Conservation (phyloP, 2,113 vertebrate species). For the Chionodraco myersi region DNA sequence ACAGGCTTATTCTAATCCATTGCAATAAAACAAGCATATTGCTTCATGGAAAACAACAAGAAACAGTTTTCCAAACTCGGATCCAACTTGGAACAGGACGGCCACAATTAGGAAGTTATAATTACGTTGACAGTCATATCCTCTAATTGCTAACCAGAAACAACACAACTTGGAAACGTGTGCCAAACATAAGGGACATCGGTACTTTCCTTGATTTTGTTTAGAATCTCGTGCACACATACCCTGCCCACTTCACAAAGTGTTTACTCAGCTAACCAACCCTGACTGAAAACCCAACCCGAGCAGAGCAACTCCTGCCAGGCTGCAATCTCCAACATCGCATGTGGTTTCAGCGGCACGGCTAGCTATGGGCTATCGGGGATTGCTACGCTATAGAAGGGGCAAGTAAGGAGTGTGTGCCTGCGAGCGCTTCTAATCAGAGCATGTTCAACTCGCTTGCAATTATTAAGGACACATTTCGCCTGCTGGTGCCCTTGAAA, state of each 20-base stretch:
- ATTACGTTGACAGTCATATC: conserved; percentile 62
- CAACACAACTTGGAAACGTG: conserved; percentile 35
- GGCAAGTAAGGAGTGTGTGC: conserved; percentile 26
- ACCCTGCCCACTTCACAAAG: conserved; percentile 52
- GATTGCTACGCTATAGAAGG: conserved; percentile 30
- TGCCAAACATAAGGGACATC: conserved; percentile 56
- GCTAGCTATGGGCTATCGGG: conserved; percentile 47
- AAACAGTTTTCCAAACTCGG: conserved; percentile 36
- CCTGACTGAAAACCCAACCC: conserved; percentile 39
- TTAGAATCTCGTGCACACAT: conserved; percentile 29
- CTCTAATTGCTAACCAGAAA: conserved; percentile 63
- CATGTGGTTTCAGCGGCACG: conserved; percentile 56
- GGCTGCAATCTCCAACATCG: conserved; percentile 55
- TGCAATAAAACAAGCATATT: conserved; percentile 42
- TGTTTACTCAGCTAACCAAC: conserved; percentile 65
- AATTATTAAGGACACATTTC: too few species aligned
- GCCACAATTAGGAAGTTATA: conserved; percentile 67
- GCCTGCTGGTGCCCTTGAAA: conserved; percentile 46
- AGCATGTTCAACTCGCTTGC: conserved; percentile 54
- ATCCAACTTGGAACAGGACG: conserved; percentile 41
- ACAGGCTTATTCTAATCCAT: conserved; percentile 17
- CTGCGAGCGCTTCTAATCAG: conserved; percentile 65
- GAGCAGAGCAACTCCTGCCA: conserved; percentile 33
- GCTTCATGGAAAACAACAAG: conserved; percentile 18
- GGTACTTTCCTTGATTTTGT: conserved; percentile 67